Evolutionary conservation across 2,888 invertebrate genomes (phyloP).

Genomic region (Carcina quercana): DNA sequence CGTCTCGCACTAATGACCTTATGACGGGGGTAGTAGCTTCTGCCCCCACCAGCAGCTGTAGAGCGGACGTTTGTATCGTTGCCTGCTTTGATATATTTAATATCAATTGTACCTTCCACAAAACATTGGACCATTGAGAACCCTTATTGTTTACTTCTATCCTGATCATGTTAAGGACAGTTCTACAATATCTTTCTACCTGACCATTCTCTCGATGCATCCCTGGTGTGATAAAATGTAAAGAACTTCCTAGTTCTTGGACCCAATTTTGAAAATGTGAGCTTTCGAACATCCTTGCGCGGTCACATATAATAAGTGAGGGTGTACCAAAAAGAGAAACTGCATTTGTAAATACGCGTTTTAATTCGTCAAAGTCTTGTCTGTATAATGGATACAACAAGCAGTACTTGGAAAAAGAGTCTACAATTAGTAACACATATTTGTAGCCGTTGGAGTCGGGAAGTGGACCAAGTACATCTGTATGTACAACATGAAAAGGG

Average conservation of each 20-base stretch:
- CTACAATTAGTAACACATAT: neutral
- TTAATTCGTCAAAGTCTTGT: neutral
- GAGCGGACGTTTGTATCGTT: neutral
- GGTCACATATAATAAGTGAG: neutral
- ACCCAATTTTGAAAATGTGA: neutral
- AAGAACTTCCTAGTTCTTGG: neutral
- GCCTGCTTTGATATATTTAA: constrained; percentile 1
- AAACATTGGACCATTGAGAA: neutral
- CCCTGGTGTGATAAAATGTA: neutral
- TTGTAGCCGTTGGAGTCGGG: neutral
- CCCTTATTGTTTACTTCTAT: neutral
- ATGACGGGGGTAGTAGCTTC: constrained; percentile 3
- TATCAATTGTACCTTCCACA: neutral
- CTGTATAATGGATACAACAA: neutral
- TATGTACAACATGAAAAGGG: neutral
- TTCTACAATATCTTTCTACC: neutral
- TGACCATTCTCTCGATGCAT: neutral
- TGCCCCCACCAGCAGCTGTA: constrained; percentile 1
- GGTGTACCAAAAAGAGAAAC: constrained; percentile 2
- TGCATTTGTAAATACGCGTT: neutral
- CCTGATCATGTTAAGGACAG: neutral
- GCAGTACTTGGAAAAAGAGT: neutral
- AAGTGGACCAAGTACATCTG: neutral
- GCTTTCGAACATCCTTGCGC: neutral
- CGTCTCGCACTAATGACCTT: constrained; percentile 2